Percentiles rank a stretch among this genome's conserved stretches.
phyloP scores from a whole-genome alignment of 2,113 vertebrate species.

The Gorsachius goisagi region DNA sequence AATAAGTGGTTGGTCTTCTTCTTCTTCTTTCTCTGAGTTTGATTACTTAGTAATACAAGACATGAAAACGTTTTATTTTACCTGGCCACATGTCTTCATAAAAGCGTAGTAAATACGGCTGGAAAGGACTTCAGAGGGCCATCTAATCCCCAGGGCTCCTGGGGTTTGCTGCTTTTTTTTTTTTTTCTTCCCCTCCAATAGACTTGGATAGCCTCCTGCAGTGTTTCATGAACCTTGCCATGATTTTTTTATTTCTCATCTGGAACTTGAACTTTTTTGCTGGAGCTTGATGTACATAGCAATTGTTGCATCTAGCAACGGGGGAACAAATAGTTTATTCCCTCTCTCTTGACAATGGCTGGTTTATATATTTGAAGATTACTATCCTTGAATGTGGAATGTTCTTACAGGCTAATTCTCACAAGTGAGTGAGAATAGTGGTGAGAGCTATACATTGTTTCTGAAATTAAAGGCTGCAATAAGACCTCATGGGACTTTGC shows the following conservation, averaged over 20 bases:
- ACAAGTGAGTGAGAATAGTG: neutral
- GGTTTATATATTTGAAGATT: neutral
- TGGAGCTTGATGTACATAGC: neutral
- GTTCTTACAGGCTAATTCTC: neutral
- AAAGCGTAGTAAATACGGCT: neutral
- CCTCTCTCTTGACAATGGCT: neutral
- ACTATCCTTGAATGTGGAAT: neutral
- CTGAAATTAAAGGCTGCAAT: neutral
- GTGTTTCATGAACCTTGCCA: neutral
- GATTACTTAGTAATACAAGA: neutral
- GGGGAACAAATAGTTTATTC: neutral
- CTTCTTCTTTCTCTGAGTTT: neutral
- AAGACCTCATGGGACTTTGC: neutral
- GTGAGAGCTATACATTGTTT: neutral
- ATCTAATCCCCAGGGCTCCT: neutral
- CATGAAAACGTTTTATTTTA: neutral
- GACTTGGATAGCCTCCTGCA: neutral
- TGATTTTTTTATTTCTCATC: neutral
- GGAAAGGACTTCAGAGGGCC: neutral
- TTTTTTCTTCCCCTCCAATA: neutral
- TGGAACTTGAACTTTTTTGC: neutral
- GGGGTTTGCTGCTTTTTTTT: too few relatives aligned
- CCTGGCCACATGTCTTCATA: neutral
- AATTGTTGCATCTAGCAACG: neutral
- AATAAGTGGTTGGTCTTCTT: neutral